A percentile compares a stretch with the other conserved stretches of the same genome.
Evolutionary conservation across 2,888 invertebrate species (phyloP).

Genomic region (Crioceris asparagi): DNA sequence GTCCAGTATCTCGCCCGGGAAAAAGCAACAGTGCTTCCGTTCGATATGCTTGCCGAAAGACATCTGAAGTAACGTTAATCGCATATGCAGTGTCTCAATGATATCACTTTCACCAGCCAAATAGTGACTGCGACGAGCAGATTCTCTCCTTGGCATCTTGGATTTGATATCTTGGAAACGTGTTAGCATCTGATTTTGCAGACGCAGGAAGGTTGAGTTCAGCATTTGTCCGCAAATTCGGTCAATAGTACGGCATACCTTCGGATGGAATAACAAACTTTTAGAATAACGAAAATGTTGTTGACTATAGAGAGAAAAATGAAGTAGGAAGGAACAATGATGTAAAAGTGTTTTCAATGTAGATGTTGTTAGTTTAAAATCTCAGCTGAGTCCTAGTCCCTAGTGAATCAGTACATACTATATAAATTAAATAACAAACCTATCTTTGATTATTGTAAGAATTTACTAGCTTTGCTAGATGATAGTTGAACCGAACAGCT

Average conservation of each 20-base stretch:
- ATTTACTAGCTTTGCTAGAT: too few species aligned
- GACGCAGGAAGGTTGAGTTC: conserved; percentile 74
- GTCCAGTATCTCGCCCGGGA: conserved; percentile 88
- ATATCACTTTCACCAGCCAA: conserved; percentile 88
- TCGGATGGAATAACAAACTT: too few species aligned
- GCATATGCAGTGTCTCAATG: conserved; percentile 86
- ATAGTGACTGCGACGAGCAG: conserved; percentile 81
- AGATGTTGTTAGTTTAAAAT: too few species aligned
- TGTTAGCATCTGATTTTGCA: conserved; percentile 75
- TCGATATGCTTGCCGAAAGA: conserved; percentile 92
- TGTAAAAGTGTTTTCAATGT: too few species aligned
- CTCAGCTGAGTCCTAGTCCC: too few species aligned
- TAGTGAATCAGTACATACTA: too few species aligned
- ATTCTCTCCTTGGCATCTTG: conserved; percentile 85
- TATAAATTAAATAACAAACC: too few species aligned
- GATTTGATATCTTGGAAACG: conserved; percentile 81
- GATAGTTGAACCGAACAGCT: too few species aligned
- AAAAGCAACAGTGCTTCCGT: conserved; percentile 86
- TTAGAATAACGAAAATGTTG: too few species aligned
- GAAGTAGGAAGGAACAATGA: too few species aligned
- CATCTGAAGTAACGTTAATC: conserved; percentile 84
- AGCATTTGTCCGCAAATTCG: conserved; percentile 66
- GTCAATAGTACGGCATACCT: conserved; percentile 79
- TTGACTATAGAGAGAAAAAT: too few species aligned
- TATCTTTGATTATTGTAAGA: too few species aligned